phyloP scores from a whole-genome alignment of 1,140 invertebrate genomes.

The Dermatophagoides farinae region DNA sequence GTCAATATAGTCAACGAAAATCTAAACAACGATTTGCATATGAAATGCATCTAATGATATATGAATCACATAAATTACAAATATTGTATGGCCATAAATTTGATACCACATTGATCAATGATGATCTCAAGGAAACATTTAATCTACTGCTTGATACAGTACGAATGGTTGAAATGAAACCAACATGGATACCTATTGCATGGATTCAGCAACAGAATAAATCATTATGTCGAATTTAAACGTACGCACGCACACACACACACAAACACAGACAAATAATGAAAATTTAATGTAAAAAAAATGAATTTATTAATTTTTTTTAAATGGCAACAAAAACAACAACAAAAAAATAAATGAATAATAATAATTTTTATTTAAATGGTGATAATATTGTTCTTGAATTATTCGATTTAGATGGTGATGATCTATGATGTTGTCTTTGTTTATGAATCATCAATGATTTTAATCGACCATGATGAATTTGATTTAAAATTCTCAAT shows the following conservation, averaged over 20 bases:
- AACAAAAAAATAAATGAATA: too few species aligned
- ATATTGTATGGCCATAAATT: slow-evolving; percentile 85
- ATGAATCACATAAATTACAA: slow-evolving; percentile 67
- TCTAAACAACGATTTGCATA: slow-evolving; percentile 71
- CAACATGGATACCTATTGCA: slow-evolving; percentile 81
- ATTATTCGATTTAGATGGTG: background rate
- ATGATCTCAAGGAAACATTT: slow-evolving; percentile 63
- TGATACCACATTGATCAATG: slow-evolving; percentile 78
- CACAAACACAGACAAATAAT: too few species aligned
- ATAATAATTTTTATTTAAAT: too few species aligned
- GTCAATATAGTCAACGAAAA: slow-evolving; percentile 65
- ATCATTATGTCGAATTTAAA: background rate
- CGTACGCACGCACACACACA: background rate
- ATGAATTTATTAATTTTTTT: background rate
- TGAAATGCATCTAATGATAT: slow-evolving; percentile 72
- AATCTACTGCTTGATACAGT: slow-evolving; percentile 60
- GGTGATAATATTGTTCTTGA: too few species aligned
- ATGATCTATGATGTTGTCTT: background rate
- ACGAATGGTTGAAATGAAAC: slow-evolving; percentile 69
- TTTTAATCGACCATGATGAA: too few species aligned
- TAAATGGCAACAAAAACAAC: background rate
- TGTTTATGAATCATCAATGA: too few species aligned
- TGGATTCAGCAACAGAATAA: slow-evolving; percentile 37
- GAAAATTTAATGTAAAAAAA: background rate
- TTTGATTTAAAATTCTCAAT: too few species aligned